These are phyloP conservation scores for Phenacoccus solenopsis DNA, from an alignment of 1,140 invertebrate species.

Conservation along the genomic window DNA sequence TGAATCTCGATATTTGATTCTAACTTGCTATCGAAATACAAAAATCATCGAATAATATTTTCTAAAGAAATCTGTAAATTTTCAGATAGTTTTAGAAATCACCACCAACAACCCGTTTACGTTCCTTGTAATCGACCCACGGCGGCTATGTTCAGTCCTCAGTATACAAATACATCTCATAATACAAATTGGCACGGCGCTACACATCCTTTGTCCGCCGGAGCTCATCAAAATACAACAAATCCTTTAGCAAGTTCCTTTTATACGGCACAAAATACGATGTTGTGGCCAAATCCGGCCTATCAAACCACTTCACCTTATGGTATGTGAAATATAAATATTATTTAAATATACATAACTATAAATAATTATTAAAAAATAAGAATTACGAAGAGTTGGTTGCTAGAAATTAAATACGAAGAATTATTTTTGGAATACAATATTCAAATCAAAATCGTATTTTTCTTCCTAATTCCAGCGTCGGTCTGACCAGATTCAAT, in stretches of 20 bases:
- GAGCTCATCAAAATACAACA: neutral
- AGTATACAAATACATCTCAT: neutral
- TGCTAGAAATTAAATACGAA: too few relatives aligned
- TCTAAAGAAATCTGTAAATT: neutral
- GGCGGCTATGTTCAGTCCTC: neutral
- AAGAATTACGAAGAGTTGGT: too few relatives aligned
- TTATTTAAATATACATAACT: too few relatives aligned
- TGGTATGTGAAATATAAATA: too few relatives aligned
- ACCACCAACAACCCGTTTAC: constrained; percentile 6
- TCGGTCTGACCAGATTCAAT: too few relatives aligned
- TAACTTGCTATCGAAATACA: too few relatives aligned
- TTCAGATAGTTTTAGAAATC: constrained; percentile 6
- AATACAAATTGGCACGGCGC: neutral
- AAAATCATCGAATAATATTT: neutral
- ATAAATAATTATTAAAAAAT: too few relatives aligned
- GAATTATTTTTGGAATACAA: too few relatives aligned
- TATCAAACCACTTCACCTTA: neutral
- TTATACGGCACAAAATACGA: neutral
- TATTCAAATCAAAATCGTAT: too few relatives aligned
- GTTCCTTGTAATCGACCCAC: constrained; percentile 5
- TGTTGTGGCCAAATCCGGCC: neutral
- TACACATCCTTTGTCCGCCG: neutral
- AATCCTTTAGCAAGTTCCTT: constrained; percentile 1
- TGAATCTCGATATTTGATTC: too few relatives aligned
- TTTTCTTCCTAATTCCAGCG: too few relatives aligned